A percentile compares a stretch with the other conserved stretches of the same genome.
Evolutionary conservation across 2,797 vertebrate genomes (phyloP).

Genomic region (Coranthus polyacanthus): DNA sequence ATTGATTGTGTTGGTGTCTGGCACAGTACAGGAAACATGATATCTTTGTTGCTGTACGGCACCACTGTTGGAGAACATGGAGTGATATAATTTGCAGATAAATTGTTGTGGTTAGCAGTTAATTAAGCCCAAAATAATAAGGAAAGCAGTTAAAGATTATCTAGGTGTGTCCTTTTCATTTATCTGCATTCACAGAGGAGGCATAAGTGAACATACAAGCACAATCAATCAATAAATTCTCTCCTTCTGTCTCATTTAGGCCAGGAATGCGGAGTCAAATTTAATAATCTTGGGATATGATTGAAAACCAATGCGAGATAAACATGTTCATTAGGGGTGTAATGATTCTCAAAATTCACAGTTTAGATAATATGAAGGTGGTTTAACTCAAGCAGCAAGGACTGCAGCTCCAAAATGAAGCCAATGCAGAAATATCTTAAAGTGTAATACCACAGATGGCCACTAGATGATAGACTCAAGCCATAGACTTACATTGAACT

Average conservation of each 20-base stretch:
- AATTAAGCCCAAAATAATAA: constrained; percentile 20
- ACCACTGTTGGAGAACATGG: constrained; percentile 13
- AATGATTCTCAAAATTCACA: too few relatives aligned
- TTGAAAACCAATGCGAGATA: too few relatives aligned
- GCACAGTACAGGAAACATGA: constrained; percentile 27
- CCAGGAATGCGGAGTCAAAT: background rate
- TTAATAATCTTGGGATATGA: background rate
- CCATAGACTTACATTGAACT: too few relatives aligned
- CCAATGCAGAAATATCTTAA: too few relatives aligned
- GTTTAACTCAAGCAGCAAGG: too few relatives aligned
- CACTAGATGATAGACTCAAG: too few relatives aligned
- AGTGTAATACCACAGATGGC: too few relatives aligned
- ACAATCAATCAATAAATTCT: background rate
- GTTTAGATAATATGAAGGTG: too few relatives aligned
- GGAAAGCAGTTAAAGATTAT: background rate
- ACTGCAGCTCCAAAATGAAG: too few relatives aligned
- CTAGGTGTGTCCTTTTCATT: constrained; percentile 12
- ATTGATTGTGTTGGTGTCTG: constrained; percentile 20
- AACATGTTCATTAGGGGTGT: too few relatives aligned
- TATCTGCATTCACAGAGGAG: background rate
- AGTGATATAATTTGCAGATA: constrained; percentile 27
- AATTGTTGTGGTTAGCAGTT: constrained; percentile 11
- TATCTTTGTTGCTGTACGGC: constrained; percentile 11
- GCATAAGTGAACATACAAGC: background rate
- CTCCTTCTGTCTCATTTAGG: background rate